Percentiles rank a stretch among this genome's conserved stretches.
Conservation (phyloP, 2,888 invertebrate species). For the Criorhina ranunculi region DNA sequence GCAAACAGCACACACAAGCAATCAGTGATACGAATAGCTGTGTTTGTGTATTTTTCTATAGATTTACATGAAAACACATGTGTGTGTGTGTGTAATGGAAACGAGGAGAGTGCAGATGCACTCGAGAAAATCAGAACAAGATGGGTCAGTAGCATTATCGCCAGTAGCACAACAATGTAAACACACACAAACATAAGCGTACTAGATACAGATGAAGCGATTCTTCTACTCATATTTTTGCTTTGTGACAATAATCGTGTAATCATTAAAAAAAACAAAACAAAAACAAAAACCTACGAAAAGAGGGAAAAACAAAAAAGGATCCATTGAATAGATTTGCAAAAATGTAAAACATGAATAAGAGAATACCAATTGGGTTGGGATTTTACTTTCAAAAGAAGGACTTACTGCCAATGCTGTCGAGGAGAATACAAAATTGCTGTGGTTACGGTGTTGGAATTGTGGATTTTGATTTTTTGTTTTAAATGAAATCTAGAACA, state of each 20-base stretch:
- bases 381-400: conserved; percentile 49
- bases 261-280: conserved; percentile 64
- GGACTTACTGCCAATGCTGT: conserved; percentile 47
- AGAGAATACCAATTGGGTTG: conserved; percentile 54
- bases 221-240: conserved; percentile 59
- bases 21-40: conserved; percentile 2
- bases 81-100: conserved; percentile 34
- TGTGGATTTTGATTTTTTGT: conserved; percentile 31
- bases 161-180: conserved; percentile 74
- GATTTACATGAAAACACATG: not conserved
- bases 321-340: conserved; percentile 63
- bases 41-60: conserved; percentile 9
- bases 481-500: conserved; percentile 40
- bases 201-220: conserved; percentile 62
- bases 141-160: conserved; percentile 77
- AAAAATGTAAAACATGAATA: conserved; percentile 63
- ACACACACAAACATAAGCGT: conserved; percentile 49
- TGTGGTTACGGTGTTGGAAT: conserved; percentile 35
- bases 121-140: conserved; percentile 75
- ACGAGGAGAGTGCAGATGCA: conserved; percentile 72
- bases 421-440: conserved; percentile 59
- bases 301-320: conserved; percentile 23
- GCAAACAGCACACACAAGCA: conserved; percentile 17
- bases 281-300: conserved; percentile 31
- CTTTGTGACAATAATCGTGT: conserved; percentile 73